Evolutionary conservation across 2,888 invertebrate species (phyloP).

Genomic region (Hirtodrosophila trivittata): DNA sequence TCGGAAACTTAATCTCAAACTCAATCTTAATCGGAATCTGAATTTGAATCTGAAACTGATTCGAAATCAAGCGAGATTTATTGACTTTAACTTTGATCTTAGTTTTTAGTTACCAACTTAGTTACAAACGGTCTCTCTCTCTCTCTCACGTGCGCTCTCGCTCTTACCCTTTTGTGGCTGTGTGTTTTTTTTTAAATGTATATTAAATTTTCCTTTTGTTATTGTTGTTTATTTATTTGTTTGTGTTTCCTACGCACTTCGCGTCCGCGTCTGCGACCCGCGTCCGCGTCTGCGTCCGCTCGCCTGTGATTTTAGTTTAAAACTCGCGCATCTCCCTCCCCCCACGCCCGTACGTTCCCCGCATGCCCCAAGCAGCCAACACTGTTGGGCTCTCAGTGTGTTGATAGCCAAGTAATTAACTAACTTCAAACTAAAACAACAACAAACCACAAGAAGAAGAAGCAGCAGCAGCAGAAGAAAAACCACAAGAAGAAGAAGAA

Average conservation of each 20-base stretch:
- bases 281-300: too few relatives aligned
- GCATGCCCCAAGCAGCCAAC: too few relatives aligned
- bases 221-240: constrained; percentile 24
- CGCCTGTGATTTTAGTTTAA: constrained; percentile 55
- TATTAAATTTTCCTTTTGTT: constrained; percentile 47
- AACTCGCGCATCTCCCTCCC: constrained; percentile 24
- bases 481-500: constrained; percentile 9
- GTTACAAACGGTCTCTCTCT: constrained; percentile 15
- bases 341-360: too few relatives aligned
- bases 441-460: constrained; percentile 8
- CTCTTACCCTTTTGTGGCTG: background rate
- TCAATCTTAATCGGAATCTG: background rate
- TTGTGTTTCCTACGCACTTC: constrained; percentile 38
- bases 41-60: background rate
- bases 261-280: constrained; percentile 12
- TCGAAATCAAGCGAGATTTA: constrained; percentile 16
- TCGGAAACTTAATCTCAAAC: background rate
- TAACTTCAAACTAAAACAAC: constrained; percentile 26
- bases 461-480: constrained; percentile 4
- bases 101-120: constrained; percentile 31
- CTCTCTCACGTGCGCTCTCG: constrained; percentile 5
- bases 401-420: constrained; percentile 33
- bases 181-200: constrained; percentile 24
- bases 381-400: too few relatives aligned
- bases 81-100: constrained; percentile 35